These are phyloP conservation scores for Scaeva pyrastri DNA, from an alignment of 2,888 invertebrate genomes.

Conservation along the genomic window DNA sequence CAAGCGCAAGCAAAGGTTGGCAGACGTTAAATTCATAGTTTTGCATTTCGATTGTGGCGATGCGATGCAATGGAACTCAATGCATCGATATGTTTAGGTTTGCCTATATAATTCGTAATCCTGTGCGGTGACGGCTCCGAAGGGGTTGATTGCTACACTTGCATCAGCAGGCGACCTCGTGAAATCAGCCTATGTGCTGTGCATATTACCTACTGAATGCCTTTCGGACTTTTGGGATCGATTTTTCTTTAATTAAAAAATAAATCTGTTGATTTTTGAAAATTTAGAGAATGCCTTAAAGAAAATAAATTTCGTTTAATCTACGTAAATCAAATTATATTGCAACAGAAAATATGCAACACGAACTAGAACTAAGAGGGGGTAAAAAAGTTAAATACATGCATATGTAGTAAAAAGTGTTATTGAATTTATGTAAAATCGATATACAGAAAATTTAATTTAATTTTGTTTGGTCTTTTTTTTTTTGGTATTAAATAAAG, in stretches of 20 bases:
- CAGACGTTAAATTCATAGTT: constrained; percentile 19
- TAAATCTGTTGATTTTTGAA: constrained; percentile 14
- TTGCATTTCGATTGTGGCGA: constrained; percentile 7
- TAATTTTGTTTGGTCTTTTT: no score
- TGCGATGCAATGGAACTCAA: constrained; percentile 1
- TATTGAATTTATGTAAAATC: no score
- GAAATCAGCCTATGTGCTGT: not conserved
- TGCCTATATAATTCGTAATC: constrained; percentile 8
- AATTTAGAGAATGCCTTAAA: not conserved
- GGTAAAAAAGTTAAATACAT: no score
- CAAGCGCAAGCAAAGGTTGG: not conserved
- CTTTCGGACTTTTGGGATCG: constrained; percentile 7
- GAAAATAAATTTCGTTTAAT: not conserved
- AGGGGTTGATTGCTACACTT: not conserved
- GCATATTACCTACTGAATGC: not conserved
- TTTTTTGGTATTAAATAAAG: no score
- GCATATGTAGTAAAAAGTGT: no score
- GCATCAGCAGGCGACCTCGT: constrained; percentile 9
- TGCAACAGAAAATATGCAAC: no score
- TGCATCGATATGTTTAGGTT: constrained; percentile 18
- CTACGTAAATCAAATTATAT: not conserved
- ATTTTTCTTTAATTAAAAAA: constrained; percentile 25
- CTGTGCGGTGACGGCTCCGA: not conserved
- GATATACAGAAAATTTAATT: no score
- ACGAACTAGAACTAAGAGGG: no score